Conservation (phyloP, 2,113 vertebrate genomes). For the Aldabrachelys gigantea region DNA sequence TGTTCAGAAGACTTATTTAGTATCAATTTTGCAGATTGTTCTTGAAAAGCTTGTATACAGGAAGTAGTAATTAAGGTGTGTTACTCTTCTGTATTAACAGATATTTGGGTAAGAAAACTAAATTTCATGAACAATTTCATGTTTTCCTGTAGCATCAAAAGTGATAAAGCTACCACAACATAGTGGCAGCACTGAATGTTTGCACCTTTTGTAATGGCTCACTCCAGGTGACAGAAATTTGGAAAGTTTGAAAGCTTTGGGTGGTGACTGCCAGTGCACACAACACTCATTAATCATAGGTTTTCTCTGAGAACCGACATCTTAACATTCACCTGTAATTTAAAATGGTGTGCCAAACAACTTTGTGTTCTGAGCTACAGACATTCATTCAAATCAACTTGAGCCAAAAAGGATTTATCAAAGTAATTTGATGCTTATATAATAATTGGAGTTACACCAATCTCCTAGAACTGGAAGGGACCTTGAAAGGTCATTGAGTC, state of each 20-base stretch:
- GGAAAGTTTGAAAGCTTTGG: not conserved
- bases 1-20: constrained; percentile 34
- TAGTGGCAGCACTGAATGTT: not conserved
- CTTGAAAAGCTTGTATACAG: not conserved
- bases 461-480: too few relatives aligned
- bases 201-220: not conserved
- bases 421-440: not conserved
- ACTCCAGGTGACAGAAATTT: not conserved
- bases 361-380: not conserved
- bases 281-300: not conserved
- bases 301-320: not conserved
- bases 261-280: not conserved
- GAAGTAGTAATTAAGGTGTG: constrained; percentile 16
- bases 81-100: not conserved
- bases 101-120: not conserved
- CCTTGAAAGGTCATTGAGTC: too few relatives aligned
- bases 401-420: not conserved
- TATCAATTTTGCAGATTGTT: constrained; percentile 30
- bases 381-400: not conserved
- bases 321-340: not conserved
- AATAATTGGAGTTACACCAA: too few relatives aligned
- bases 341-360: not conserved
- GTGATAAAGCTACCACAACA: not conserved
- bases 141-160: not conserved
- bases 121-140: not conserved